Conservation (phyloP, 2,797 vertebrate genomes). For the Sebastes oblongus region DNA sequence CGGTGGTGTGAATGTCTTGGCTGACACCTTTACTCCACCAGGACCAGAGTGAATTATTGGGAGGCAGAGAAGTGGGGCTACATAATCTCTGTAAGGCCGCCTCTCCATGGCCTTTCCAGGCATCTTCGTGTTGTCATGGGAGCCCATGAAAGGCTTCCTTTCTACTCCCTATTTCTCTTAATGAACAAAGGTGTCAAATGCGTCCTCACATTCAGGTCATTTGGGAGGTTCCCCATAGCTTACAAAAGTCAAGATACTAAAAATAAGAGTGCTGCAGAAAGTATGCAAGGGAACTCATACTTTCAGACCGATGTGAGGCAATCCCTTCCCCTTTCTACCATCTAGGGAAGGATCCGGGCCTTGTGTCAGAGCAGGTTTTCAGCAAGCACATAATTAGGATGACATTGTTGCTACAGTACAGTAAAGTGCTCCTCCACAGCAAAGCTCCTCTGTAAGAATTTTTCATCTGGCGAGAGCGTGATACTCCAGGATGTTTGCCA, state of each 20-base stretch:
- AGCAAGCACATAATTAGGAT: slow-evolving; percentile 75
- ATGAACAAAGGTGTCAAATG: slow-evolving; percentile 83
- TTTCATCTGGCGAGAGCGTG: slow-evolving; percentile 52
- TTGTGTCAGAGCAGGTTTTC: slow-evolving; percentile 53
- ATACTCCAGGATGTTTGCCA: slow-evolving; percentile 27
- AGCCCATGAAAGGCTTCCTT: slow-evolving; percentile 67
- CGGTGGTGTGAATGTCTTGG: slow-evolving; percentile 53
- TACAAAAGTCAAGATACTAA: slow-evolving; percentile 75
- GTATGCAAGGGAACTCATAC: slow-evolving; percentile 41
- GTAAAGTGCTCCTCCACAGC: slow-evolving; percentile 46
- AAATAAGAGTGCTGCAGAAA: slow-evolving; percentile 71
- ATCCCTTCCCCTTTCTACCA: slow-evolving; percentile 36
- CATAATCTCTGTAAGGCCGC: slow-evolving; percentile 66
- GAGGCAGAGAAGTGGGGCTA: slow-evolving; percentile 63
- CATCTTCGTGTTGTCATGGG: slow-evolving; percentile 65
- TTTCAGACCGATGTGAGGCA: slow-evolving; percentile 38
- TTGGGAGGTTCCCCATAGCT: slow-evolving; percentile 71
- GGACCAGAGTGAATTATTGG: slow-evolving; percentile 78
- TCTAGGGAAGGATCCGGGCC: slow-evolving; percentile 48
- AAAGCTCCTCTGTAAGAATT: slow-evolving; percentile 30
- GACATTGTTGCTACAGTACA: slow-evolving; percentile 53
- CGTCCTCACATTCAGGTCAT: slow-evolving; percentile 72
- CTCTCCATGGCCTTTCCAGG: slow-evolving; percentile 54
- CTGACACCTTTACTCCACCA: slow-evolving; percentile 77
- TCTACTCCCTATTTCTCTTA: slow-evolving; percentile 76